phyloP scores from a whole-genome alignment of 30 jellyfish, hydroid and myxozoan species.

The Chironex yamaguchii region DNA sequence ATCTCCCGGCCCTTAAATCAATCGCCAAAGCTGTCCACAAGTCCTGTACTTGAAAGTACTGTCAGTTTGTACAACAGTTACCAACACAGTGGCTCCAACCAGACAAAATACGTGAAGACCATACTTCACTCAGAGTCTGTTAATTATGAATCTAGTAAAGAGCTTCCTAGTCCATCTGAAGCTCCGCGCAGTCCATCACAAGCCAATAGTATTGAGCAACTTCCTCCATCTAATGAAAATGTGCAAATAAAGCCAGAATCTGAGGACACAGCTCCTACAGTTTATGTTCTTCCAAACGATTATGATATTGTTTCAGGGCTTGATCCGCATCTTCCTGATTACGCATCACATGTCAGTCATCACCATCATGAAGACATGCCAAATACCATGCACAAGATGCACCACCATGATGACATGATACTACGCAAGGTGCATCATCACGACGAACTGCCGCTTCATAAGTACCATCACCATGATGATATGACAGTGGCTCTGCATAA shows the following conservation, averaged over 20 bases:
- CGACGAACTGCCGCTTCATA: conserved; percentile 57
- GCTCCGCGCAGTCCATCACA: conserved; percentile 82
- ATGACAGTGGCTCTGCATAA: background rate
- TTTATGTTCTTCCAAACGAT: conserved; percentile 94
- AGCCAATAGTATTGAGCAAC: conserved; percentile 49
- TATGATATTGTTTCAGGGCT: conserved; percentile 84
- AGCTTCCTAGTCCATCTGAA: conserved; percentile 65
- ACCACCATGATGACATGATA: conserved; percentile 70
- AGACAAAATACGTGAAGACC: conserved; percentile 59
- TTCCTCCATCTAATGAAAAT: conserved; percentile 33
- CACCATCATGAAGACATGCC: background rate
- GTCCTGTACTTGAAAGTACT: conserved; percentile 63
- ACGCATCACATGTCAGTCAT: conserved; percentile 39
- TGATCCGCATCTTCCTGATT: conserved; percentile 80
- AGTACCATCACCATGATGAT: background rate
- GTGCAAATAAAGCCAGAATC: conserved; percentile 69
- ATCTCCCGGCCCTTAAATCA: conserved; percentile 61
- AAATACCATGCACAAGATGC: conserved; percentile 1
- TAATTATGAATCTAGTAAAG: conserved; percentile 75
- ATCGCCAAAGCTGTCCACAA: conserved; percentile 75
- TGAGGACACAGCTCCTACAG: conserved; percentile 90
- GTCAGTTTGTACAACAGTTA: conserved; percentile 41
- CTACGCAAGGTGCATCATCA: conserved; percentile 75
- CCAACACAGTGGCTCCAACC: conserved; percentile 58
- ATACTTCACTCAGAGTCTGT: conserved; percentile 52